Conservation (phyloP, 2,113 vertebrate genomes). For the Stigmatopora nigra region DNA sequence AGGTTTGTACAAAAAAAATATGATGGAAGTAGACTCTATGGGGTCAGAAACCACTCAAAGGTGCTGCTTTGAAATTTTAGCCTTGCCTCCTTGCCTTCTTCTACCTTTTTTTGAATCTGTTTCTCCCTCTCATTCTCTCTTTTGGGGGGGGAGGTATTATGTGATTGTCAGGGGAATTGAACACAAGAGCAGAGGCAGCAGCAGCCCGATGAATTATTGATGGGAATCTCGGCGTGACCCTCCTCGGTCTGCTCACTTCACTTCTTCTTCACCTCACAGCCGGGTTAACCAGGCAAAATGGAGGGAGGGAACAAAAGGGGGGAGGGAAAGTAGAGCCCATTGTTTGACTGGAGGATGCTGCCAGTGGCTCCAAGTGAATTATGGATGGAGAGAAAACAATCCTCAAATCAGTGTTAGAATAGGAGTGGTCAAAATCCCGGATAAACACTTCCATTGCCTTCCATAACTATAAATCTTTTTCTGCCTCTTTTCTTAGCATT, state of each 20-base stretch:
- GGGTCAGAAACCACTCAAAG: not conserved
- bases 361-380: slow-evolving; percentile 33
- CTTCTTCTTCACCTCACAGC: slow-evolving; percentile 59
- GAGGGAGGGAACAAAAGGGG: slow-evolving; percentile 30
- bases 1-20: not conserved
- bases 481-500: not conserved
- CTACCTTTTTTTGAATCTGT: slow-evolving; percentile 24
- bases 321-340: slow-evolving; percentile 33
- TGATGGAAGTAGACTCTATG: not conserved
- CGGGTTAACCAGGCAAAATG: slow-evolving; percentile 65
- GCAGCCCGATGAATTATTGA: slow-evolving; percentile 72
- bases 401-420: slow-evolving; percentile 25
- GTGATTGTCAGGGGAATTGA: slow-evolving; percentile 67
- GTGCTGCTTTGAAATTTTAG: not conserved
- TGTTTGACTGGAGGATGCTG: slow-evolving; percentile 43
- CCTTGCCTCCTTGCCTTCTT: not conserved
- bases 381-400: slow-evolving; percentile 37
- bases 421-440: slow-evolving; percentile 1
- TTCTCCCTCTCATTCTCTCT: slow-evolving; percentile 23
- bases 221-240: slow-evolving; percentile 69
- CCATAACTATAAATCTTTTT: not conserved
- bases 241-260: slow-evolving; percentile 61
- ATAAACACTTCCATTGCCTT: slow-evolving; percentile 3
- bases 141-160: slow-evolving; percentile 70
- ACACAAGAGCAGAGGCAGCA: slow-evolving; percentile 73